Base-by-base conservation (phyloP, 2,888 invertebrate genomes). In the Pachliopta kotzebuea region DNA sequence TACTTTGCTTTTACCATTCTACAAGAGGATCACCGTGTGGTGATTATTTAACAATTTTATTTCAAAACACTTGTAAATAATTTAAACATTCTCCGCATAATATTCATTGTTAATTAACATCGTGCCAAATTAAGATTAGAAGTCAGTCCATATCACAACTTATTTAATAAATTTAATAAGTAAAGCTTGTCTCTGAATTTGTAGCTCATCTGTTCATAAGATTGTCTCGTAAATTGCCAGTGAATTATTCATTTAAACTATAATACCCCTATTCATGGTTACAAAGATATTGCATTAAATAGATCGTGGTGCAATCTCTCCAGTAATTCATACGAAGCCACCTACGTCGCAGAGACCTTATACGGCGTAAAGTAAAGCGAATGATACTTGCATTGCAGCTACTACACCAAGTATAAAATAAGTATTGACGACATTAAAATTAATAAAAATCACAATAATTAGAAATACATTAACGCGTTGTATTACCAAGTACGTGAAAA, bases 281-380 rank as follows among this genome's bases (percentile, higher is more conserved):
- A 45, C n/a, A 23, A 52, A 21, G 6, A 11, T 52, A 21, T 52
- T 52, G n/a, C 14, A 52, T 52, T 24, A 58, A 63, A 70, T 67
- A 69, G 68, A 65, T 50, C 63, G 62, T 56, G 57, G 58, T 58
- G 49, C 54, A 23, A 45, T 45, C 71, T 69, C 69, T 70, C 73
- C 73, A 69, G 78, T 80, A 79, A 79, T 73, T 81, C 76, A 79
- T 73, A 69, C 70, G 71, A 73, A 70, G 71, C 80, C 82, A 76
- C 81, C 81, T 76, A 83, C 79, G 76, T 71, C 55, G 74, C 61
- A 57, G 56, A 56, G 68, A 37, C 79, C 77, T 70, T 79, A 73
- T 80, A 77, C 64, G 77, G 81, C 23, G 65, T 42, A 57, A 75
- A 72, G 69, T 68, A 67, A 69, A 70, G 68, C 67, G 60, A 68